Evolutionary conservation across 1,140 invertebrate genomes (phyloP).

Genomic region (Ylistrum balloti): DNA sequence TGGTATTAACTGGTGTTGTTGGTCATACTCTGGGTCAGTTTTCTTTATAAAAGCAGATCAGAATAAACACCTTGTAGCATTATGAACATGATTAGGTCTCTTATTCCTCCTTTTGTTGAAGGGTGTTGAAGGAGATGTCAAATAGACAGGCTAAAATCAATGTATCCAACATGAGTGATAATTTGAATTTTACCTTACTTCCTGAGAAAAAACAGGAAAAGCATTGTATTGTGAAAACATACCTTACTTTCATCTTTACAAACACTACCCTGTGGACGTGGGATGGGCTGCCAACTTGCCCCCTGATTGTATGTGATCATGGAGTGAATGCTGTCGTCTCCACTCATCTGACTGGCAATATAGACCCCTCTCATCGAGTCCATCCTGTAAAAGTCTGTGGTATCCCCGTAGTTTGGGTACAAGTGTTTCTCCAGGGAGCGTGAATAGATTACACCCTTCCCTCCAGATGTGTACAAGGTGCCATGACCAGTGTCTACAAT

Average conservation of each 20-base stretch:
- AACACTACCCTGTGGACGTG: constrained; percentile 66
- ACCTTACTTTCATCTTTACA: constrained; percentile 79
- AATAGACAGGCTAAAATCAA: too few relatives aligned
- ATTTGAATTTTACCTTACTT: too few relatives aligned
- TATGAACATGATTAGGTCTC: too few relatives aligned
- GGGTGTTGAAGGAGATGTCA: too few relatives aligned
- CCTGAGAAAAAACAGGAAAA: too few relatives aligned
- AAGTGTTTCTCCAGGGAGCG: constrained; percentile 79
- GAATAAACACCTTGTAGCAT: too few relatives aligned
- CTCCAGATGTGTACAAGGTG: constrained; percentile 80
- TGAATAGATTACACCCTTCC: constrained; percentile 78
- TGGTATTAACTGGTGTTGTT: too few relatives aligned
- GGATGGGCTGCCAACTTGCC: constrained; percentile 78
- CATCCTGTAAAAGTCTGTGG: constrained; percentile 82
- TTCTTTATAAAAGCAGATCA: too few relatives aligned
- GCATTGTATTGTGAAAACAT: too few relatives aligned
- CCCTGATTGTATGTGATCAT: constrained; percentile 81
- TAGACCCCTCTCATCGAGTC: constrained; percentile 80
- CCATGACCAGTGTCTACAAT: constrained; percentile 80
- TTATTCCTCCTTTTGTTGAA: too few relatives aligned
- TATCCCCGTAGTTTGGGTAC: constrained; percentile 79
- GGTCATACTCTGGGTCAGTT: too few relatives aligned
- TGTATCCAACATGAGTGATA: too few relatives aligned
- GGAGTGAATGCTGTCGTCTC: constrained; percentile 79
- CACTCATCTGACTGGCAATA: constrained; percentile 80